Percentiles rank a stretch among this genome's conserved stretches.
These are phyloP conservation scores for Brachyalestes nurse DNA, from an alignment of 2,797 vertebrate species.

Conservation along the genomic window DNA sequence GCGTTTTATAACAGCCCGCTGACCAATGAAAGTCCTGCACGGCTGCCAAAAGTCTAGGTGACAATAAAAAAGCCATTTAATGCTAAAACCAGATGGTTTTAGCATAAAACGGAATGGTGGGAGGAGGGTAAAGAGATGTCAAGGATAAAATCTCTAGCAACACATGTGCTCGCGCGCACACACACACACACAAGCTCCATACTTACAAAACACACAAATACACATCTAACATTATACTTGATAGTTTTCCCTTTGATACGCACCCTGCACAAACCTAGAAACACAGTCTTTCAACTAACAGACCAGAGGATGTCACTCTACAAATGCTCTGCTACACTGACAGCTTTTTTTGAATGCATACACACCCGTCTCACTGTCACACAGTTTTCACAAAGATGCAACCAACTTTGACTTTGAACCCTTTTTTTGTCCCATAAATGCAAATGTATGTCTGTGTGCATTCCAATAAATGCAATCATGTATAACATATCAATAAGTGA, in stretches of 20 bases:
- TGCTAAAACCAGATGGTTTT: constrained; percentile 65
- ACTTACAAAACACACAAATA: constrained; percentile 54
- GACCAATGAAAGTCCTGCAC: constrained; percentile 65
- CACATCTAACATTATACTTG: constrained; percentile 9
- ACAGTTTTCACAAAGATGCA: constrained; percentile 2
- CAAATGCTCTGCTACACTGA: not conserved
- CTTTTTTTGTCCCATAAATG: not conserved
- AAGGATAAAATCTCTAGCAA: constrained; percentile 31
- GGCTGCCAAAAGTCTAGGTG: constrained; percentile 63
- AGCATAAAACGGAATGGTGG: constrained; percentile 41
- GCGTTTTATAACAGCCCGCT: constrained; percentile 65
- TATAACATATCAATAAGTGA: not conserved
- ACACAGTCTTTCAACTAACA: constrained; percentile 2
- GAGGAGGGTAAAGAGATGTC: constrained; percentile 32
- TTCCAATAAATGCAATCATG: not conserved
- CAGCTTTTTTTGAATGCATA: not conserved
- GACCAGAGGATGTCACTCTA: not conserved
- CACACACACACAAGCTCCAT: constrained; percentile 22
- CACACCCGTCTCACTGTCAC: not conserved
- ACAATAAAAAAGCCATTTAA: constrained; percentile 69
- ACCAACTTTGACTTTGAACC: not conserved
- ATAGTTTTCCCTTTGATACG: constrained; percentile 23
- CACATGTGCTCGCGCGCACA: constrained; percentile 29
- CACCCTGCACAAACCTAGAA: constrained; percentile 20
- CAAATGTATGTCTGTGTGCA: too few relatives aligned